phyloP scores from a whole-genome alignment of 2,797 vertebrate genomes.

The Melanogrammus aeglefinus region DNA sequence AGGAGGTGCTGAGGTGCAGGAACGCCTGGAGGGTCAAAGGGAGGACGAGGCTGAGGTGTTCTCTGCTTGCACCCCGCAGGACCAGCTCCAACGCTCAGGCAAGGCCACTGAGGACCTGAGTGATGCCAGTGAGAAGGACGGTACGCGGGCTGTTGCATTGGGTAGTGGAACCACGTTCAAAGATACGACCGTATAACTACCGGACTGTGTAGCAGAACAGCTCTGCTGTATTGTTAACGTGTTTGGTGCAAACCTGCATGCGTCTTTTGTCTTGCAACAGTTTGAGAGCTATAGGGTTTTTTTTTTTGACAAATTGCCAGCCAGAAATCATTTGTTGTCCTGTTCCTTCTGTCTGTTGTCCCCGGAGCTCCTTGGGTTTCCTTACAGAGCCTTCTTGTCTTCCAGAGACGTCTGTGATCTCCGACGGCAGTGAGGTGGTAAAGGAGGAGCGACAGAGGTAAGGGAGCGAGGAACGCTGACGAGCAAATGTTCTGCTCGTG shows the following conservation, averaged over 20 bases:
- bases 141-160: conserved; percentile 42
- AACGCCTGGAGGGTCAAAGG: conserved; percentile 6
- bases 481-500: not conserved
- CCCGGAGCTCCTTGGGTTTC: too few relatives aligned
- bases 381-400: not conserved
- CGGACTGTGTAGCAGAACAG: too few relatives aligned
- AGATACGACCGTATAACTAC: not conserved
- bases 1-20: conserved; percentile 5
- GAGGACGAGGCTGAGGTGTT: not conserved
- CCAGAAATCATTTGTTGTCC: not conserved
- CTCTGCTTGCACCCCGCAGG: conserved; percentile 57
- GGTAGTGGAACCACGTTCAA: not conserved
- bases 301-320: not conserved
- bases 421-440: conserved; percentile 42
- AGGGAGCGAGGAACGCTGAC: not conserved
- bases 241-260: too few relatives aligned
- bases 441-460: conserved; percentile 66
- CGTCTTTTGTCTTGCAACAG: not conserved
- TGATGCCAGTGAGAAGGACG: conserved; percentile 55
- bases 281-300: not conserved
- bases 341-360: not conserved
- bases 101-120: conserved; percentile 50
- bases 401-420: conserved; percentile 54
- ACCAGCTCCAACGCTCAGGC: conserved; percentile 55
- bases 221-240: not conserved